Evolutionary conservation across 2,113 vertebrate species (phyloP).

Genomic region (Chloebia gouldiae): DNA sequence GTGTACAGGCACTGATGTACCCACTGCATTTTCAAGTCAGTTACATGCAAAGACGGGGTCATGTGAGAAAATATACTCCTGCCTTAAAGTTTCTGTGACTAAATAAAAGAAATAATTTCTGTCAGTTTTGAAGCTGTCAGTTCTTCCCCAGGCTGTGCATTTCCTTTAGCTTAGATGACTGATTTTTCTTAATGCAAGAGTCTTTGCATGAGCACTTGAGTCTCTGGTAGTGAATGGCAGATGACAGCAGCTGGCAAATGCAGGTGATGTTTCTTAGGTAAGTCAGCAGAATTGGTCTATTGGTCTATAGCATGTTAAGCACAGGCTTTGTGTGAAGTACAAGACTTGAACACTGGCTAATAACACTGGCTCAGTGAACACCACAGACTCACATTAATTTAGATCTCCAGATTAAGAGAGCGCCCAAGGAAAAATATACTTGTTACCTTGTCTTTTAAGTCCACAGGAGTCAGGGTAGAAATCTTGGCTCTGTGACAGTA

Average conservation of each 20-base stretch:
- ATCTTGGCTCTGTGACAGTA: neutral
- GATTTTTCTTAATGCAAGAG: neutral
- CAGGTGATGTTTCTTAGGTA: neutral
- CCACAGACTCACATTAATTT: neutral
- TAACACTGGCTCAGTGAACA: neutral
- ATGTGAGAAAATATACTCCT: neutral
- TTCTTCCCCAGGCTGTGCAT: neutral
- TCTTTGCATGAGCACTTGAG: neutral
- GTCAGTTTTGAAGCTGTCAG: neutral
- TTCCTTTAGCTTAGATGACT: neutral
- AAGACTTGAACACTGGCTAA: neutral
- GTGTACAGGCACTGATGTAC: neutral
- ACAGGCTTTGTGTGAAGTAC: neutral
- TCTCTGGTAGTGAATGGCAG: neutral
- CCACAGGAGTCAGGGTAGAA: neutral
- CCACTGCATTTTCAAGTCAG: neutral
- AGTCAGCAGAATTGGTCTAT: neutral
- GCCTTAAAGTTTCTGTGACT: neutral
- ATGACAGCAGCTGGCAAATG: neutral
- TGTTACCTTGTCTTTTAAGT: constrained; percentile 15
- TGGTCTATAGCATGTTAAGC: neutral
- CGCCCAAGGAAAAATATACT: neutral
- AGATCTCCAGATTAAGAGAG: constrained; percentile 32
- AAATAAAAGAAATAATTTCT: neutral
- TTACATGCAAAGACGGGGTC: neutral